Base-by-base conservation (phyloP, 2,888 invertebrate genomes). In the Nezara viridula region DNA sequence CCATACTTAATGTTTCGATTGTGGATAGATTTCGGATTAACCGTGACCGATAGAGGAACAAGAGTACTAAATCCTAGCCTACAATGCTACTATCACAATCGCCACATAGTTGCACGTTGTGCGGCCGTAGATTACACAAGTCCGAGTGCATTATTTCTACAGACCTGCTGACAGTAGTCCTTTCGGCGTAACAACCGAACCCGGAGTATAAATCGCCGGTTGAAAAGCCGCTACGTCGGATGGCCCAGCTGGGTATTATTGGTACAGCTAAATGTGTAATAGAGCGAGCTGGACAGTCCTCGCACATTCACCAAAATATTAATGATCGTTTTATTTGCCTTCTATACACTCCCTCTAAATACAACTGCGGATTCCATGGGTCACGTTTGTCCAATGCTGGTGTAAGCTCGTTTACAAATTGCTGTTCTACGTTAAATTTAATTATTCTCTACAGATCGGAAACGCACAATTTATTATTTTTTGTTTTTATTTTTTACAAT, bases 31-130 rank as follows among this genome's bases (percentile, higher is more conserved):
- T 73, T 73, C 7, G 66, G 37, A 73, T 73, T 37, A 14, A 5
- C 66, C 0, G 66, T 73, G 27, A 21, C 16, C 32, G 37, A 73
- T 73, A 73, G 5, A 73, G 37, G 10, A 7, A 73, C 19, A 10
- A 19, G 32, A 19, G 66, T 21, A 37, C 66, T 73, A 73, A 73
- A 73, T 73, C 66, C 32, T 73, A 32, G 19, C 19, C 44, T 81
- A 81, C 81, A 81, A 81, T 81, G 44, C 81, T 14, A 44, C 81
- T 44, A 81, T 47, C 81, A 81, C 44, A 44, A 81, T 47, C 81
- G 14, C n/a, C 81, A 73, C 81, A 47, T 47, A 81, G 81, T 81
- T 81, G 44, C 81, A 47, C 40, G 44, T 81, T 81, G 7, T 10
- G 37, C 21, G 44, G 16, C 44, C 24, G 44, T 81, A 81, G 81